Percentiles rank a stretch among this genome's conserved stretches.
These are phyloP conservation scores for Siphlonurus alternatus DNA, from an alignment of 2,888 invertebrate genomes.

Conservation along the genomic window DNA sequence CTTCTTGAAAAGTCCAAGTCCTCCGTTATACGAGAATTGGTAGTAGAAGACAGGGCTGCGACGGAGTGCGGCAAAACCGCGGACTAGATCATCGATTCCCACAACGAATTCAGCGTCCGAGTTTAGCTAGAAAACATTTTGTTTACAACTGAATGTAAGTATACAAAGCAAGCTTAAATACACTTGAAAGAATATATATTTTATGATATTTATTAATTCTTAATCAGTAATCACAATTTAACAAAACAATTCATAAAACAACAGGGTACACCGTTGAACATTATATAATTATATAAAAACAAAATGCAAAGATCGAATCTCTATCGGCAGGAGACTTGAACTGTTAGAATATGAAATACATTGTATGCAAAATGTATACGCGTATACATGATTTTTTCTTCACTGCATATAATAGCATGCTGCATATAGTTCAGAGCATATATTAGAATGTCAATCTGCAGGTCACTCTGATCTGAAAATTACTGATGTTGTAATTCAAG, in stretches of 20 bases:
- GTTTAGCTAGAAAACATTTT: constrained; percentile 7
- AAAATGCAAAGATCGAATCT: neutral
- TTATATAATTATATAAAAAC: neutral
- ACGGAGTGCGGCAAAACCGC: neutral
- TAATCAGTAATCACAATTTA: too few relatives aligned
- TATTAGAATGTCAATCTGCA: too few relatives aligned
- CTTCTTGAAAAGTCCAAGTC: constrained; percentile 11
- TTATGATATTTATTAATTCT: too few relatives aligned
- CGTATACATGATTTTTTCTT: too few relatives aligned
- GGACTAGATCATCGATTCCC: constrained; percentile 7
- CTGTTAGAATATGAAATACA: too few relatives aligned
- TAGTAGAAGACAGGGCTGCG: constrained; percentile 10
- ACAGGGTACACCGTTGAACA: neutral
- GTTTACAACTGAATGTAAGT: neutral
- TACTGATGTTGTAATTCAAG: too few relatives aligned
- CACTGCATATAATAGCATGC: too few relatives aligned
- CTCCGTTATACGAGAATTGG: constrained; percentile 11
- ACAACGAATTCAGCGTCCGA: constrained; percentile 10
- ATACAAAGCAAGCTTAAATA: neutral
- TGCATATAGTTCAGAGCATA: too few relatives aligned
- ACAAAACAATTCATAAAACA: too few relatives aligned
- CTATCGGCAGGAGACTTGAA: too few relatives aligned
- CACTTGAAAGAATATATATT: neutral
- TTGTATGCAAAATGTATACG: too few relatives aligned
- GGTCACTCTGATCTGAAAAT: too few relatives aligned